phyloP scores from a whole-genome alignment of 2,888 invertebrate genomes.

The Aleiodes leptofemur region DNA sequence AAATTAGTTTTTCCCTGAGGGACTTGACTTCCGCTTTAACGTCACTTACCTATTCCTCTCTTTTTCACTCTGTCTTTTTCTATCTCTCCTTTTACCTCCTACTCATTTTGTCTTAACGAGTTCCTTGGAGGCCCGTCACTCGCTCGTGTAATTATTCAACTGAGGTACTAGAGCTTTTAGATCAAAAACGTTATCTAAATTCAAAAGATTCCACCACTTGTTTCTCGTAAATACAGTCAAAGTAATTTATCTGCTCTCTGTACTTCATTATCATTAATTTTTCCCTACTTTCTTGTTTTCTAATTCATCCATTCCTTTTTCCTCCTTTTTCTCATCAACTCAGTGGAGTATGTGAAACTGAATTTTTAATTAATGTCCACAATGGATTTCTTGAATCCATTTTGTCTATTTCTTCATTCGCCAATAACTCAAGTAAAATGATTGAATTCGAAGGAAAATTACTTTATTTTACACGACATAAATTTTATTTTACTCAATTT shows the following conservation, averaged over 20 bases:
- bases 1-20: constrained; percentile 57
- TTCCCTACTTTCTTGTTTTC: too few species aligned
- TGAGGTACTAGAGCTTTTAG: constrained; percentile 29
- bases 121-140: constrained; percentile 28
- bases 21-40: constrained; percentile 39
- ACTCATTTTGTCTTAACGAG: constrained; percentile 31
- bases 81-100: background rate
- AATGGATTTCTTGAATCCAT: background rate
- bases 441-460: too few species aligned
- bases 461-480: too few species aligned
- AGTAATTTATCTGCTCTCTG: background rate
- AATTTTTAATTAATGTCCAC: background rate
- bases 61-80: constrained; percentile 9
- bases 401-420: too few species aligned
- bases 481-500: too few species aligned
- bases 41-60: constrained; percentile 24
- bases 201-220: constrained; percentile 22
- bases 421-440: too few species aligned
- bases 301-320: too few species aligned
- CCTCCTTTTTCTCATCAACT: background rate
- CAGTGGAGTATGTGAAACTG: background rate
- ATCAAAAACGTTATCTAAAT: constrained; percentile 36
- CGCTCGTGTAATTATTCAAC: constrained; percentile 30
- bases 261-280: background rate
- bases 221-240: constrained; percentile 15